Percentiles rank a stretch among this genome's conserved stretches.
Evolutionary conservation across 2,888 invertebrate genomes (phyloP).

Genomic region (Frankliniella intonsa): DNA sequence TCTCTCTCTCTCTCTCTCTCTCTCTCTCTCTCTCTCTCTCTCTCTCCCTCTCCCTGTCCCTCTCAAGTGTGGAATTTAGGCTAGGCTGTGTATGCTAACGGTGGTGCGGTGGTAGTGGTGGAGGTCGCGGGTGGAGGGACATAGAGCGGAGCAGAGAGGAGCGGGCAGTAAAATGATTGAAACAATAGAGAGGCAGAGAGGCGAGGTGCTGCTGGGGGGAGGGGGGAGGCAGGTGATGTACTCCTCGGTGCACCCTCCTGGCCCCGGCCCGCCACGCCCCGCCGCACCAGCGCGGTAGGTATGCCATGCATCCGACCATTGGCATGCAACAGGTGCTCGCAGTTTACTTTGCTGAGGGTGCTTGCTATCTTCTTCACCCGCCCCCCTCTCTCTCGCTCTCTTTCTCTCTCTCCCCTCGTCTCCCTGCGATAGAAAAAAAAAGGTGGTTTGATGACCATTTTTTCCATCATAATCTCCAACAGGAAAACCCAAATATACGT

Average conservation of each 20-base stretch:
- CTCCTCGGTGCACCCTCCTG: neutral
- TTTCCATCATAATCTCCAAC: too few relatives aligned
- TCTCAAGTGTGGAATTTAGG: neutral
- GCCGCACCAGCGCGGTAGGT: neutral
- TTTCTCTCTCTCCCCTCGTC: too few relatives aligned
- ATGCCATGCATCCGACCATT: neutral
- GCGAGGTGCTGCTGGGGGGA: neutral
- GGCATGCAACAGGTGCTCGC: too few relatives aligned
- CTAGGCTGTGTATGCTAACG: neutral
- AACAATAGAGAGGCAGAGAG: neutral
- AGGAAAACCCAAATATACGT: too few relatives aligned
- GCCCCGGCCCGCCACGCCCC: neutral
- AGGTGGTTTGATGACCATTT: too few relatives aligned
- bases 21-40: too few relatives aligned
- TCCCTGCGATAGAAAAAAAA: too few relatives aligned
- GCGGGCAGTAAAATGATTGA: slow-evolving; percentile 3
- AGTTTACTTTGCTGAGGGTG: too few relatives aligned
- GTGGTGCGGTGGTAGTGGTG: neutral
- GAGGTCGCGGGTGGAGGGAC: neutral
- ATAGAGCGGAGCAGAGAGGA: neutral
- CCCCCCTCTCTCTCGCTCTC: too few relatives aligned
- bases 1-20: too few relatives aligned
- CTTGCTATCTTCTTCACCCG: too few relatives aligned
- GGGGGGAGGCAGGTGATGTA: neutral
- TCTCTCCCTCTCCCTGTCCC: neutral